Evolutionary conservation across 2,113 vertebrate genomes (phyloP).

Genomic region (Drymodes brunneopygia): DNA sequence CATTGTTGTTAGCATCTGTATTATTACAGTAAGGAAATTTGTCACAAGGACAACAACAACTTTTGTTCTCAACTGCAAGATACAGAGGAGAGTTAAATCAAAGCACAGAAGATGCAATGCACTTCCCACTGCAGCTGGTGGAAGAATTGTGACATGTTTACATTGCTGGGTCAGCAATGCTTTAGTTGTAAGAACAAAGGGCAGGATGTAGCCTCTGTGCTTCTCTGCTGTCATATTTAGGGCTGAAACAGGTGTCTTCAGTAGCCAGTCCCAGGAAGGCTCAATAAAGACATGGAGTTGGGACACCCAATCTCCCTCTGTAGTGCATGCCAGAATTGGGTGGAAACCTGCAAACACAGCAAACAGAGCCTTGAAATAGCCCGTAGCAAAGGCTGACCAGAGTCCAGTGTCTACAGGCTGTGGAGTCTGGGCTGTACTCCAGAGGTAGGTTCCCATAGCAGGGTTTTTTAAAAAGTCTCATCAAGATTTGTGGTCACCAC

Average conservation of each 20-base stretch:
- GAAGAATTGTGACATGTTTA: neutral
- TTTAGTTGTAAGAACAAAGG: neutral
- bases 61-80: slow-evolving; percentile 9
- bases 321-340: slow-evolving; percentile 8
- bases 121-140: neutral
- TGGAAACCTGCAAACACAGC: slow-evolving; percentile 4
- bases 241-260: slow-evolving; percentile 38
- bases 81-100: slow-evolving; percentile 9
- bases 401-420: neutral
- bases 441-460: neutral
- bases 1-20: neutral
- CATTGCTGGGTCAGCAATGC: neutral
- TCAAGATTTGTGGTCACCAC: fast-evolving
- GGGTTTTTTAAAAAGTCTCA: neutral
- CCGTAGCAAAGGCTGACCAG: neutral
- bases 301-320: neutral
- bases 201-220: neutral
- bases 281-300: neutral
- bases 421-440: neutral
- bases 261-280: neutral
- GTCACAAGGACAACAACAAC: neutral
- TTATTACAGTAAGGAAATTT: slow-evolving; percentile 22
- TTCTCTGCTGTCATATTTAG: slow-evolving; percentile 19
- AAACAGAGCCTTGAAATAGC: slow-evolving; percentile 20
- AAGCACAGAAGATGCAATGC: neutral